These are phyloP conservation scores for Phylloscopus collybita DNA, from an alignment of 2,797 vertebrate species.

Conservation along the genomic window DNA sequence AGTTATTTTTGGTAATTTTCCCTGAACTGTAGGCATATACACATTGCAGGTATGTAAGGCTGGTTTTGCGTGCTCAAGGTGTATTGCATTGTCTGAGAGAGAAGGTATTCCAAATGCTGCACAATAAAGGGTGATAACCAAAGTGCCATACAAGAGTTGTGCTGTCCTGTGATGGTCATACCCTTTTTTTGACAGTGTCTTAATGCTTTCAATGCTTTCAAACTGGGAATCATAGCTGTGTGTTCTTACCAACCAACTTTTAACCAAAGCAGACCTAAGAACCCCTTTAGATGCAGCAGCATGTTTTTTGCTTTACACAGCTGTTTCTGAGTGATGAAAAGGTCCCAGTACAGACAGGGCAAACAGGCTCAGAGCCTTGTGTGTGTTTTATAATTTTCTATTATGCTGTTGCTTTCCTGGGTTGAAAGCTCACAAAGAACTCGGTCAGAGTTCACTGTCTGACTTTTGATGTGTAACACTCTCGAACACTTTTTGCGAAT, in stretches of 20 bases:
- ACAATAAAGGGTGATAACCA: not conserved
- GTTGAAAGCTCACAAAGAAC: not conserved
- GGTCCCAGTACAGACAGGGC: rapidly evolving
- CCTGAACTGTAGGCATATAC: not conserved
- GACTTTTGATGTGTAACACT: not conserved
- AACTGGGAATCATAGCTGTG: not conserved
- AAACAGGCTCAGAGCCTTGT: not conserved
- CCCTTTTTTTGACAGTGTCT: not conserved
- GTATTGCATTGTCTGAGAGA: not conserved
- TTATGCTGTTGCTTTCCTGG: not conserved
- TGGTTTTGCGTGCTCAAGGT: not conserved
- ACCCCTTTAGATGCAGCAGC: not conserved
- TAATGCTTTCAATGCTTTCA: not conserved
- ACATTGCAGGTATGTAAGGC: not conserved
- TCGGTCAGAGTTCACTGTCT: not conserved
- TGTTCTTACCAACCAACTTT: not conserved
- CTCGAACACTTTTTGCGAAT: not conserved
- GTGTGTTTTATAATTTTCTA: not conserved
- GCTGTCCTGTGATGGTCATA: not conserved
- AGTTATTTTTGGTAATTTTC: not conserved
- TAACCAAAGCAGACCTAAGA: not conserved
- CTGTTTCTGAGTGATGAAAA: not conserved
- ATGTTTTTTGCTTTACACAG: not conserved
- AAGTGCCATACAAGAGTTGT: not conserved
- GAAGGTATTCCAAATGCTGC: not conserved